Percentiles rank a stretch among this genome's conserved stretches.
Evolutionary conservation across 2,113 vertebrate species (phyloP).

Genomic region (Seriola aureovittata): DNA sequence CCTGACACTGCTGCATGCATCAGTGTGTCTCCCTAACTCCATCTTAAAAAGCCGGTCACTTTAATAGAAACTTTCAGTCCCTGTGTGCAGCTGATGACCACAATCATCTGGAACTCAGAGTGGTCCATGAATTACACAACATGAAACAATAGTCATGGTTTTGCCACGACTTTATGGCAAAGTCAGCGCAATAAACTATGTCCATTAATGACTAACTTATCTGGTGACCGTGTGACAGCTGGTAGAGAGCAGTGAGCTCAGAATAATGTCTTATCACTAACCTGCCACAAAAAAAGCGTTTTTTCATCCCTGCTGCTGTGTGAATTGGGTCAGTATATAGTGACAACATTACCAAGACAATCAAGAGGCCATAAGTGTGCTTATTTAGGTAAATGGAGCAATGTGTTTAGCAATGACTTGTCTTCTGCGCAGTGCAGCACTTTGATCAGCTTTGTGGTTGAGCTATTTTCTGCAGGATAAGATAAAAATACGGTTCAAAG

Average conservation of each 20-base stretch:
- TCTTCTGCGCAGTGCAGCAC: neutral
- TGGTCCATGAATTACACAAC: neutral
- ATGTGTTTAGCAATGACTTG: neutral
- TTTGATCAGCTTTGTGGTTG: neutral
- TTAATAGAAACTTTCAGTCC: too few species aligned
- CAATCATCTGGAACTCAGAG: neutral
- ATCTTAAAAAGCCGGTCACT: too few species aligned
- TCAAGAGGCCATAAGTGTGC: neutral
- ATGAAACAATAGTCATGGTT: neutral
- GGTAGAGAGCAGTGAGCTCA: neutral
- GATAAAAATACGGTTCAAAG: conserved; percentile 1
- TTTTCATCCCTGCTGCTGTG: neutral
- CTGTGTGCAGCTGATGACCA: neutral
- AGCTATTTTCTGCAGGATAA: neutral
- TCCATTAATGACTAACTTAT: conserved; percentile 30
- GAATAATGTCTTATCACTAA: conserved; percentile 11
- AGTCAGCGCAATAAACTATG: neutral
- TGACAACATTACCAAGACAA: neutral
- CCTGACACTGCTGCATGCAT: too few species aligned
- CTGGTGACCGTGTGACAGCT: neutral
- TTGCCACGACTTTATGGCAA: neutral
- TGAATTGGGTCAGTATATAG: conserved; percentile 43
- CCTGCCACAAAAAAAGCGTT: neutral
- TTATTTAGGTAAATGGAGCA: neutral
- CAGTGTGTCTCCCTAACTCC: too few species aligned